These are phyloP conservation scores for Calidris pygmaea DNA, from an alignment of 2,113 vertebrate genomes.

Conservation along the genomic window DNA sequence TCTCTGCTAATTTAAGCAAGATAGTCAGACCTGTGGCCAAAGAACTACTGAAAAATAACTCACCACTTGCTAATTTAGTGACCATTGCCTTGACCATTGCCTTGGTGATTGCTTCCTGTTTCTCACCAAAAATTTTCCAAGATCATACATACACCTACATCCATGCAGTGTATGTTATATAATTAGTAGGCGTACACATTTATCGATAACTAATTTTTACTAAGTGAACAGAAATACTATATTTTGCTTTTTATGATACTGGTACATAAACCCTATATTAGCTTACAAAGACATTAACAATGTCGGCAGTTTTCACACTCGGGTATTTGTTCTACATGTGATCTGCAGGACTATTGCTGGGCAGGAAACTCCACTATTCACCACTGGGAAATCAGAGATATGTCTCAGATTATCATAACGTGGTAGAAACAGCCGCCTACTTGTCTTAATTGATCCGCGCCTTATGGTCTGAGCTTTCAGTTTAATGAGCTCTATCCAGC, in stretches of 20 bases:
- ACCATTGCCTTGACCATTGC: slow-evolving; percentile 64
- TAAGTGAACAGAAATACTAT: slow-evolving; percentile 6
- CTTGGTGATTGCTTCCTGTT: slow-evolving; percentile 58
- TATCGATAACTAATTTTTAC: slow-evolving; percentile 26
- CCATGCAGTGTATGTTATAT: slow-evolving; percentile 48
- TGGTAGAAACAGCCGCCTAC: slow-evolving; percentile 96
- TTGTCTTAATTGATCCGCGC: slow-evolving; percentile 99
- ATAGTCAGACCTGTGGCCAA: slow-evolving; percentile 60
- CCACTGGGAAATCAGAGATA: slow-evolving; percentile 80
- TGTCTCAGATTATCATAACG: slow-evolving; percentile 85
- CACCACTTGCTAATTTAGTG: slow-evolving; percentile 68
- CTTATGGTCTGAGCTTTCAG: slow-evolving; percentile 99
- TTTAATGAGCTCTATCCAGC: slow-evolving; percentile 99
- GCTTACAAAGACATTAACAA: slow-evolving; percentile 23
- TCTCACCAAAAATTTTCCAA: slow-evolving; percentile 57
- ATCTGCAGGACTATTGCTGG: slow-evolving; percentile 71
- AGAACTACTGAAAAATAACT: slow-evolving; percentile 63
- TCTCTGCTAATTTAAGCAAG: slow-evolving; percentile 69
- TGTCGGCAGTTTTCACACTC: slow-evolving; percentile 83
- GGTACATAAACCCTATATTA: not conserved
- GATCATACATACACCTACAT: slow-evolving; percentile 66
- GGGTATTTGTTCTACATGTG: slow-evolving; percentile 64
- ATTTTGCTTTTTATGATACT: not conserved
- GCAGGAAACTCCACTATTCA: slow-evolving; percentile 79
- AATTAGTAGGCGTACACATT: slow-evolving; percentile 43